Evolutionary conservation across 2,113 vertebrate genomes (phyloP).

Genomic region (Apteryx mantelli): DNA sequence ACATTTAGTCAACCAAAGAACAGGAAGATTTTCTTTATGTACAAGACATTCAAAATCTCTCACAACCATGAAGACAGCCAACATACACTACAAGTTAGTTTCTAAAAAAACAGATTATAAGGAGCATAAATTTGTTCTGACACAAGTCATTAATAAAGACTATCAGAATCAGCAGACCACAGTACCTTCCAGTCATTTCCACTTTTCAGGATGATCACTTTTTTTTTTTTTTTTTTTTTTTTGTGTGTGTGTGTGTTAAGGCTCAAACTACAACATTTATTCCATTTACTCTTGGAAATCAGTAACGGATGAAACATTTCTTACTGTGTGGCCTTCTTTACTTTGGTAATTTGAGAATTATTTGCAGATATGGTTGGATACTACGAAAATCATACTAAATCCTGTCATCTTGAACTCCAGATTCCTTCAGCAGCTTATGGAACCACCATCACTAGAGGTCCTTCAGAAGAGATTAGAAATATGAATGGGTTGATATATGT

Average conservation of each 20-base stretch:
- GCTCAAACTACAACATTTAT: neutral
- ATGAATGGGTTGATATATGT: accelerated
- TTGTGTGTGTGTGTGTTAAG: neutral
- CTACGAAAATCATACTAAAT: neutral
- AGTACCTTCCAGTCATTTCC: neutral
- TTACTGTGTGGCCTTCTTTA: neutral
- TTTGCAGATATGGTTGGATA: neutral
- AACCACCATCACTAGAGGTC: neutral
- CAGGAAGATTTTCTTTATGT: neutral
- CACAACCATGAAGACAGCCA: neutral
- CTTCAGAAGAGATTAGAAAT: neutral
- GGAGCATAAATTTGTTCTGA: neutral
- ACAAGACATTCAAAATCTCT: neutral
- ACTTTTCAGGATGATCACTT: neutral
- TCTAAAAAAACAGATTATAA: neutral
- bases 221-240: too few relatives aligned
- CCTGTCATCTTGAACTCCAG: neutral
- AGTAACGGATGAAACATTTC: neutral
- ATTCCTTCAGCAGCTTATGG: neutral
- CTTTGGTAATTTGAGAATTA: neutral
- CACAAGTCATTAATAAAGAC: neutral
- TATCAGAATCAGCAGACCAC: neutral
- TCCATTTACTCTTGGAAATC: neutral
- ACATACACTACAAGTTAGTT: neutral
- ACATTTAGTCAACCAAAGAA: neutral